Percentiles rank a stretch among this genome's conserved stretches.
Conservation (phyloP, 1,140 invertebrate species). For the Chlorops oryzae region DNA sequence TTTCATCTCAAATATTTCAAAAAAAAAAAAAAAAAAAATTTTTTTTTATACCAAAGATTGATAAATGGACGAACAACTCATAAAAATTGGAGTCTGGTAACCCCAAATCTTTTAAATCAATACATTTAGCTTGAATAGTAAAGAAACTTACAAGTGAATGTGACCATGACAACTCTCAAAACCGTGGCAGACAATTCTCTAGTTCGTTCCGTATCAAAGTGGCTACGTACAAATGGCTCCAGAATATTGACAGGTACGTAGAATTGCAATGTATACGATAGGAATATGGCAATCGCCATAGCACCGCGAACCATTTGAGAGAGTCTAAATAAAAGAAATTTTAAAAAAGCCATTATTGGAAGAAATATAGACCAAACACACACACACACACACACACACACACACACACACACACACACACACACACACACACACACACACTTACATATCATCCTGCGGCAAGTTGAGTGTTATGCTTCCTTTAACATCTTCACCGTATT, state of each 20-base stretch:
- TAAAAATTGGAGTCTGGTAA: too few species aligned
- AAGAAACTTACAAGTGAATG: constrained; percentile 77
- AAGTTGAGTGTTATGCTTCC: constrained; percentile 83
- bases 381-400: constrained; percentile 3
- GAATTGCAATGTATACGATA: constrained; percentile 84
- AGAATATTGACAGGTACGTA: constrained; percentile 89
- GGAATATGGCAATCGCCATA: constrained; percentile 80
- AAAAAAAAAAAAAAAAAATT: neutral
- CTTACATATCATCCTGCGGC: constrained; percentile 65
- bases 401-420: neutral
- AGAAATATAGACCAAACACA: constrained; percentile 13
- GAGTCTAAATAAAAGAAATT: constrained; percentile 59
- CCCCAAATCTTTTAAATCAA: too few species aligned
- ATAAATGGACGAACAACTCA: neutral
- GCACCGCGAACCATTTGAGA: constrained; percentile 72
- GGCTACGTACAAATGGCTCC: constrained; percentile 65
- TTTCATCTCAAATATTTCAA: too few species aligned
- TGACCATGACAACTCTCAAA: constrained; percentile 64
- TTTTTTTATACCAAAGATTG: neutral
- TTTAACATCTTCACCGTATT: constrained; percentile 71
- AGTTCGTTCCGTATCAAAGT: constrained; percentile 55
- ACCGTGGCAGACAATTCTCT: constrained; percentile 61
- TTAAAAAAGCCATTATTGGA: too few species aligned
- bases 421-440: constrained; percentile 23
- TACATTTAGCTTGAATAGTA: too few species aligned